Percentiles rank a stretch among this genome's conserved stretches.
These are phyloP conservation scores for Rhinatrema bivittatum DNA, from an alignment of 2,797 vertebrate species.

Conservation along the genomic window DNA sequence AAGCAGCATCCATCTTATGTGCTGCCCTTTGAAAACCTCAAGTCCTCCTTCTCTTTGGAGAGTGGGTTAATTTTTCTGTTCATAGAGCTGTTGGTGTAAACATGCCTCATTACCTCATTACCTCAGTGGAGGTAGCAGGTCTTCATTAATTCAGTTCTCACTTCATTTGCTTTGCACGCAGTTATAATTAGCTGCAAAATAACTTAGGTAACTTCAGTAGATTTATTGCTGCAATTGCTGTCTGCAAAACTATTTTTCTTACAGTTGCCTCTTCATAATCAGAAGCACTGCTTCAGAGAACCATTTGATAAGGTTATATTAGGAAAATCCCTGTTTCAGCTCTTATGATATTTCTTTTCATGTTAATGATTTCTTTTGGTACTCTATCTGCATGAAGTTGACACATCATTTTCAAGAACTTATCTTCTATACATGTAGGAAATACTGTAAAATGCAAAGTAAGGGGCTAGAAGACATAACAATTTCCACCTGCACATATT, in stretches of 20 bases:
- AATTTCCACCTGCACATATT: too few species aligned
- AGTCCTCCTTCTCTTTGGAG: neutral
- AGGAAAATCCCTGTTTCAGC: neutral
- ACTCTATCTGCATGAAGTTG: too few species aligned
- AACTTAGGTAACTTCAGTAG: slow-evolving; percentile 54
- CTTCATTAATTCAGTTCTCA: slow-evolving; percentile 64
- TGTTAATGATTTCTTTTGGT: too few species aligned
- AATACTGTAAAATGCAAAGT: too few species aligned
- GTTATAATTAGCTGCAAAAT: slow-evolving; percentile 64
- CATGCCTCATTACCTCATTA: slow-evolving; percentile 62
- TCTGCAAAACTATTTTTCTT: slow-evolving; percentile 23
- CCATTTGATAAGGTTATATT: neutral
- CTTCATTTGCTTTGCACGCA: slow-evolving; percentile 65
- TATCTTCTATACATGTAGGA: too few species aligned
- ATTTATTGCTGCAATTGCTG: slow-evolving; percentile 53
- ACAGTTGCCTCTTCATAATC: slow-evolving; percentile 5
- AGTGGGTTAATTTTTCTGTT: slow-evolving; percentile 55
- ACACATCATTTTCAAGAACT: too few species aligned
- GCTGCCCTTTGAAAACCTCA: slow-evolving; percentile 14
- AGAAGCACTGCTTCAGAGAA: neutral
- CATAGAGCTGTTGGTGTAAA: slow-evolving; percentile 45
- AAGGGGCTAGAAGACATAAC: too few species aligned
- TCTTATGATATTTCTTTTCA: neutral
- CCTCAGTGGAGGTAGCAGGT: slow-evolving; percentile 49
- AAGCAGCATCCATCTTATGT: slow-evolving; percentile 16